phyloP scores from a whole-genome alignment of 1,140 invertebrate species.

The Conus ventricosus region DNA sequence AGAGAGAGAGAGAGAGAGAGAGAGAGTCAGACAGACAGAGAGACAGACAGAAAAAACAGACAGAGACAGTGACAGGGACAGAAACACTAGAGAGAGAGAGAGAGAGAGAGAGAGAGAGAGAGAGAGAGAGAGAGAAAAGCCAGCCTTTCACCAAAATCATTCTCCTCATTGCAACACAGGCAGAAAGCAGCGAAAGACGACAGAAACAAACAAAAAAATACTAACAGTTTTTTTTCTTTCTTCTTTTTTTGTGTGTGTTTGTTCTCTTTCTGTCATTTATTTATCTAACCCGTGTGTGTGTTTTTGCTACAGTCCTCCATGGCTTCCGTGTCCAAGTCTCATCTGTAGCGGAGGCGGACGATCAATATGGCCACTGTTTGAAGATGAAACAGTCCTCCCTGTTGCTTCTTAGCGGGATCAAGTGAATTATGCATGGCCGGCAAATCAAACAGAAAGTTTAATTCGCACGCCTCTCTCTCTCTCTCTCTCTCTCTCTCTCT shows the following conservation, averaged over 20 bases:
- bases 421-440: conserved; percentile 23
- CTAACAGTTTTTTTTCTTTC: not conserved
- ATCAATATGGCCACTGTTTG: conserved; percentile 20
- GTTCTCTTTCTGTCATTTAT: not conserved
- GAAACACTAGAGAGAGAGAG: not conserved
- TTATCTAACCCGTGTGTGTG: not conserved
- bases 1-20: not conserved
- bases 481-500: not conserved
- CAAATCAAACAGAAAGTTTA: conserved; percentile 35
- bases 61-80: not conserved
- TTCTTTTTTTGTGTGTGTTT: not conserved
- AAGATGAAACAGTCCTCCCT: conserved; percentile 30
- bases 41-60: not conserved
- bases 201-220: not conserved
- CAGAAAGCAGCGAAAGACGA: too few species aligned
- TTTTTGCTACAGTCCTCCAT: not conserved
- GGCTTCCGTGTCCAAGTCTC: not conserved
- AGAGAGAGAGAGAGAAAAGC: not conserved
- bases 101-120: not conserved
- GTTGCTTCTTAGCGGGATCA: conserved; percentile 11
- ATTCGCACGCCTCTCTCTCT: not conserved
- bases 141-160: not conserved
- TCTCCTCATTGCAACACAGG: not conserved
- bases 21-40: not conserved
- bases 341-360: not conserved